Conservation (phyloP, 2,797 vertebrate species). For the Parauchenoglanis punctatus region DNA sequence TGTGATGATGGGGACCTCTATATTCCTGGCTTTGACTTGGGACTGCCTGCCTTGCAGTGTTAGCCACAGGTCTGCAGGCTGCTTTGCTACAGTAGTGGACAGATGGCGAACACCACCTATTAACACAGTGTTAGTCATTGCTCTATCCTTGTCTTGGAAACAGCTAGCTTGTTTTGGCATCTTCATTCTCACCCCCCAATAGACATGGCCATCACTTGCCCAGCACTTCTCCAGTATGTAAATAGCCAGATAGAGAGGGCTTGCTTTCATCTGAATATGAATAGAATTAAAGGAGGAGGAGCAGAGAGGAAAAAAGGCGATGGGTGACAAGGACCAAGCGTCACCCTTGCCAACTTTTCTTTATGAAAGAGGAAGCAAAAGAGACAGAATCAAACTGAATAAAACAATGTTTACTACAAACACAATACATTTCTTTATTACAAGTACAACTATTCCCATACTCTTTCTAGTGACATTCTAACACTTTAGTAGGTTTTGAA, state of each 20-base stretch:
- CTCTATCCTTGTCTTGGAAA: slow-evolving; percentile 76
- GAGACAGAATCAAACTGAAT: not conserved
- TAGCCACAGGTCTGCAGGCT: slow-evolving; percentile 61
- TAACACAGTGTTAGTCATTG: slow-evolving; percentile 75
- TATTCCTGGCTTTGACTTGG: slow-evolving; percentile 64
- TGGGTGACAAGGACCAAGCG: not conserved
- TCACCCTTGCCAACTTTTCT: slow-evolving; percentile 4
- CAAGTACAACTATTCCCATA: not conserved
- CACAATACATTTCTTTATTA: not conserved
- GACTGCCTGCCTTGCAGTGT: slow-evolving; percentile 32
- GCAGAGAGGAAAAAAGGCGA: not conserved
- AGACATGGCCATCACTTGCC: slow-evolving; percentile 62
- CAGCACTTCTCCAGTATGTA: slow-evolving; percentile 64
- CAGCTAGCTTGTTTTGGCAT: slow-evolving; percentile 75
- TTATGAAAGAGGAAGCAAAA: not conserved
- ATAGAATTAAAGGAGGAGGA: slow-evolving; percentile 57
- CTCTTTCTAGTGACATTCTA: not conserved
- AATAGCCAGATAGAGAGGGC: slow-evolving; percentile 61
- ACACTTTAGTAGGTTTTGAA: not conserved
- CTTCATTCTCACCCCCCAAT: slow-evolving; percentile 65
- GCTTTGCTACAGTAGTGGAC: slow-evolving; percentile 68
- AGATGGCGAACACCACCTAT: slow-evolving; percentile 74
- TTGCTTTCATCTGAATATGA: slow-evolving; percentile 66
- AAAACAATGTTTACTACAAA: not conserved
- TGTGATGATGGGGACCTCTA: slow-evolving; percentile 59